Conservation (phyloP, 2,797 vertebrate genomes). For the Potorous gilbertii region DNA sequence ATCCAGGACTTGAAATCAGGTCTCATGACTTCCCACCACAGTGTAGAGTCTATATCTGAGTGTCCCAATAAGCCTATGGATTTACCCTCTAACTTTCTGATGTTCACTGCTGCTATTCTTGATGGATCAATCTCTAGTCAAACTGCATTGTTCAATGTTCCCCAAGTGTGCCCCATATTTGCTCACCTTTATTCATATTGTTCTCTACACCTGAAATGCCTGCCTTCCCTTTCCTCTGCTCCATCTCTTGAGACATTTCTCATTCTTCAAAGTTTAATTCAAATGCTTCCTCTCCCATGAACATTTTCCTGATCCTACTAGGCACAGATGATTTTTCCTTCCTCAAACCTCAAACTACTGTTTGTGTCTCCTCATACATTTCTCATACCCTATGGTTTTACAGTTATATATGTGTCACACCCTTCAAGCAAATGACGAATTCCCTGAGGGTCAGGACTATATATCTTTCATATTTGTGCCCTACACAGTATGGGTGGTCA, state of each 20-base stretch:
- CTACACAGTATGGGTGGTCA: no score
- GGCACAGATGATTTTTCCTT: not conserved
- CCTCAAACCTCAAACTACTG: not conserved
- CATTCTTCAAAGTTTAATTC: not conserved
- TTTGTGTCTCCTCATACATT: not conserved
- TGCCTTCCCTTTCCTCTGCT: not conserved
- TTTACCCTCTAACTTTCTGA: not conserved
- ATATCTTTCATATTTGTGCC: no score
- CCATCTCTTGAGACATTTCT: not conserved
- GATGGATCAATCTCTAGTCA: not conserved
- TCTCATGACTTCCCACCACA: not conserved
- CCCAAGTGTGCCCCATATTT: not conserved
- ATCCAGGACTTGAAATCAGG: not conserved
- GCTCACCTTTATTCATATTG: not conserved
- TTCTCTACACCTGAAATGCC: not conserved
- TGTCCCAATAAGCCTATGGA: not conserved
- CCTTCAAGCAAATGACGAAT: not conserved
- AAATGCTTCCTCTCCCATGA: not conserved
- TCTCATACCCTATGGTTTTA: not conserved
- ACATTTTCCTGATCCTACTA: not conserved
- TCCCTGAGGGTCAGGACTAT: not conserved
- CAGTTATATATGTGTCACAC: not conserved
- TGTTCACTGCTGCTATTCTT: not conserved
- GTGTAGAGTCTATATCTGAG: not conserved
- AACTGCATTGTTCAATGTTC: not conserved